A percentile compares a stretch with the other conserved stretches of the same genome.
Conservation (phyloP, 92 coral and sea anemone species). For the Palythoa heliodiscus region DNA sequence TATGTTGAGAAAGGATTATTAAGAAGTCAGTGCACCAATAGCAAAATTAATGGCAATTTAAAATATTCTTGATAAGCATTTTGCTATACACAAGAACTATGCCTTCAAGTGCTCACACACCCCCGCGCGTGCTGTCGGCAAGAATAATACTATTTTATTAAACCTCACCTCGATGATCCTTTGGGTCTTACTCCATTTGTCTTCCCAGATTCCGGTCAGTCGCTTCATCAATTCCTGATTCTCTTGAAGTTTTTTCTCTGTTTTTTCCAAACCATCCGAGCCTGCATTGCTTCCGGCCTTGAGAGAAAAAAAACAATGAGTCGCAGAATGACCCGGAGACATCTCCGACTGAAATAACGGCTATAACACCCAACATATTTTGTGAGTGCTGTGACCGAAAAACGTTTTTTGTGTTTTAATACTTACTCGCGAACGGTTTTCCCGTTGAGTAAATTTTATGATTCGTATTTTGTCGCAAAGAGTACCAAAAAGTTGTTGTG, state of each 20-base stretch:
- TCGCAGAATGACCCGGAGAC: not conserved
- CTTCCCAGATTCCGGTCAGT: slow-evolving; percentile 98
- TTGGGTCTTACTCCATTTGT: slow-evolving; percentile 96
- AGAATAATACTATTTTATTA: not conserved
- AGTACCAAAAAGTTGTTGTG: slow-evolving; percentile 30
- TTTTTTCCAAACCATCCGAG: slow-evolving; percentile 59
- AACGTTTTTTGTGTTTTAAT: too few relatives aligned
- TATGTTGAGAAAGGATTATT: not conserved
- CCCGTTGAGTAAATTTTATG: not conserved
- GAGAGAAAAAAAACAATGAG: not conserved
- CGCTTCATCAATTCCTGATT: slow-evolving; percentile 93
- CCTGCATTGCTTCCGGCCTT: slow-evolving; percentile 48
- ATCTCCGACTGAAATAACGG: not conserved
- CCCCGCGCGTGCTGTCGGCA: not conserved
- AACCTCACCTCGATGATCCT: slow-evolving; percentile 88
- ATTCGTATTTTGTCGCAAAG: slow-evolving; percentile 19
- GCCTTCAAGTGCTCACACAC: slow-evolving; percentile 10
- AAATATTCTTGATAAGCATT: not conserved
- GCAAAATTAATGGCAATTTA: not conserved
- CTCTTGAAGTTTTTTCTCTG: slow-evolving; percentile 92
- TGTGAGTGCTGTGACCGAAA: too few relatives aligned
- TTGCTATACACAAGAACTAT: slow-evolving; percentile 22
- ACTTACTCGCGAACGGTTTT: slow-evolving; percentile 9
- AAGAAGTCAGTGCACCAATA: not conserved
- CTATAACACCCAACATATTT: too few relatives aligned